Conservation (phyloP, 2,113 vertebrate species). For the Meles meles region DNA sequence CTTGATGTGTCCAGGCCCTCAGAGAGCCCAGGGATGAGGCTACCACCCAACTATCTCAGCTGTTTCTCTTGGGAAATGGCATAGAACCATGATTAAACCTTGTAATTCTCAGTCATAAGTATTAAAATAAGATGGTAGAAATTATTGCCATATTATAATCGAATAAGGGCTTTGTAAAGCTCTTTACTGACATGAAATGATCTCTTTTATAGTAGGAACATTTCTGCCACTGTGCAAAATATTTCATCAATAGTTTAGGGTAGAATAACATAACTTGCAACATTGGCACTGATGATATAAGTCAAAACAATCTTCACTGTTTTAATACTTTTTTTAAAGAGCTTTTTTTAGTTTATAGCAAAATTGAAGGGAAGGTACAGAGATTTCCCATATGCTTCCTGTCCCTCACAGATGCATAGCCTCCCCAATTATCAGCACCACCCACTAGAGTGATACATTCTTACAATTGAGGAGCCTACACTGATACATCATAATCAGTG, state of each 20-base stretch:
- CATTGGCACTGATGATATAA: background rate
- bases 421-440: background rate
- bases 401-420: background rate
- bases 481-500: background rate
- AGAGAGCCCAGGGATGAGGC: background rate
- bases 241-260: background rate
- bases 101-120: background rate
- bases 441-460: background rate
- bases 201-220: background rate
- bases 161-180: background rate
- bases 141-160: background rate
- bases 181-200: background rate
- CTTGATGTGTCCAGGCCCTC: background rate
- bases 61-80: background rate
- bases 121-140: conserved; percentile 19
- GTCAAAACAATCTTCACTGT: background rate
- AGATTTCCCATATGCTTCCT: background rate
- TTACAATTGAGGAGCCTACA: background rate
- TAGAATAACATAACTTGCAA: background rate
- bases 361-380: background rate
- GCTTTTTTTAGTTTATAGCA: background rate
- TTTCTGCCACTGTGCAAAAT: background rate
- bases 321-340: background rate
- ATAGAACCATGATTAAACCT: background rate
- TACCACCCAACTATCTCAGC: background rate